Conservation (phyloP, 2,888 invertebrate genomes). For the Sthenelais limicola region DNA sequence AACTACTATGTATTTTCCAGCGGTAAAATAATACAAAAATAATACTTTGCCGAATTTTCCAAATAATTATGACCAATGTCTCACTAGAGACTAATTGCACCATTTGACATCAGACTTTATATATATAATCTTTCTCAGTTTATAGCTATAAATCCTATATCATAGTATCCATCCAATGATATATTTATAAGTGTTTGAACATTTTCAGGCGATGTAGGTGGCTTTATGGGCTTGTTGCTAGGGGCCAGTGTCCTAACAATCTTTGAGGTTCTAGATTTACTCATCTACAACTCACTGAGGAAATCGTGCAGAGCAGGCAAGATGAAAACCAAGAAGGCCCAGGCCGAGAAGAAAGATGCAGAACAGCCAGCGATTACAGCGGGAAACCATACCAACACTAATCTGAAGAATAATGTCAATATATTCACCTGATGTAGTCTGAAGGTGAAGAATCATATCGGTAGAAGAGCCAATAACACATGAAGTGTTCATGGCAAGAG, state of each 20-base stretch:
- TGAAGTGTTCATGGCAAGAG: no score
- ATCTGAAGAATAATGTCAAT: not conserved
- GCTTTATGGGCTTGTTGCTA: conserved; percentile 34
- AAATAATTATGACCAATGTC: not conserved
- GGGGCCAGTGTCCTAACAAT: conserved; percentile 41
- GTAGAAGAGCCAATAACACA: no score
- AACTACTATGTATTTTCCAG: not conserved
- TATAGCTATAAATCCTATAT: no score
- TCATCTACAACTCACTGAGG: conserved; percentile 41
- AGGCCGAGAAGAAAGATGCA: not conserved
- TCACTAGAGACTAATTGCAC: not conserved
- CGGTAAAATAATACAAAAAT: not conserved
- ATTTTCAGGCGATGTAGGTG: conserved; percentile 22
- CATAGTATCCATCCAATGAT: not conserved
- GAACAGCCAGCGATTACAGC: not conserved
- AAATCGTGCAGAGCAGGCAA: conserved; percentile 25
- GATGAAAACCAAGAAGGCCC: conserved; percentile 20
- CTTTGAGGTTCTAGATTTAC: conserved; percentile 35
- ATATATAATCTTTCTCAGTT: no score
- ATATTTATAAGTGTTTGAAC: not conserved
- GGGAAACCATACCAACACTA: conserved; percentile 6
- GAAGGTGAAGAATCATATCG: not conserved
- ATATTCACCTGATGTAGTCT: conserved; percentile 3
- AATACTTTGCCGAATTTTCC: not conserved
- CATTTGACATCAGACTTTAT: no score